Percentiles rank a stretch among this genome's conserved stretches.
These are phyloP conservation scores for human (Homo sapiens) DNA, from an alignment of 2,113 vertebrate species.

Conservation along the genomic window DNA sequence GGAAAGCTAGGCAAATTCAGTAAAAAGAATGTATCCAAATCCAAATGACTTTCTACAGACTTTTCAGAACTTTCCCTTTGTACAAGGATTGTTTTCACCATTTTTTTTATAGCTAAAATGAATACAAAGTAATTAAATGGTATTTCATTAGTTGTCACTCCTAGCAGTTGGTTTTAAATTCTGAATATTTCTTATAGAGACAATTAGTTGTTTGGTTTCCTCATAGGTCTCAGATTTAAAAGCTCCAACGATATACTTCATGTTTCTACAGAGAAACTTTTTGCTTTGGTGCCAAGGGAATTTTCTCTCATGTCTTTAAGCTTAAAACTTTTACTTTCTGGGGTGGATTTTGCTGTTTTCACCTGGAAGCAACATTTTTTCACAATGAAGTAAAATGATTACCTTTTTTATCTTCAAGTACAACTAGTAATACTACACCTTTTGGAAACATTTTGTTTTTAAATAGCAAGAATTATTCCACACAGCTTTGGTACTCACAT, in stretches of 20 bases:
- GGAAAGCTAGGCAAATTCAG: not conserved
- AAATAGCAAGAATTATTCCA: not conserved
- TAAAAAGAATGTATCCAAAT: constrained; percentile 13
- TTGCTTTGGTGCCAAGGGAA: not conserved
- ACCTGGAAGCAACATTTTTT: not conserved
- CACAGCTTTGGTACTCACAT: not conserved
- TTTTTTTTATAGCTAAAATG: not conserved
- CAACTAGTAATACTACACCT: not conserved
- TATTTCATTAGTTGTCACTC: constrained; percentile 18
- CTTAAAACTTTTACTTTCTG: not conserved
- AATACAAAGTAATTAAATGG: constrained; percentile 6
- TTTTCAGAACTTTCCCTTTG: constrained; percentile 9
- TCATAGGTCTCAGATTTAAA: not conserved
- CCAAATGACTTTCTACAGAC: constrained; percentile 36
- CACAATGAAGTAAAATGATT: not conserved
- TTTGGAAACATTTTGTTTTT: not conserved
- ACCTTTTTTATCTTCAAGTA: not conserved
- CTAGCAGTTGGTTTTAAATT: constrained; percentile 4
- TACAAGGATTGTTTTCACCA: not conserved
- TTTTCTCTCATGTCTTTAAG: not conserved
- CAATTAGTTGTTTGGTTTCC: not conserved
- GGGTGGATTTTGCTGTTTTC: not conserved
- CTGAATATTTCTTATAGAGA: not conserved
- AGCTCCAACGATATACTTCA: not conserved
- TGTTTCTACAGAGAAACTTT: not conserved